phyloP scores from a whole-genome alignment of 2,888 invertebrate species.

The Limnephilus rhombicus region DNA sequence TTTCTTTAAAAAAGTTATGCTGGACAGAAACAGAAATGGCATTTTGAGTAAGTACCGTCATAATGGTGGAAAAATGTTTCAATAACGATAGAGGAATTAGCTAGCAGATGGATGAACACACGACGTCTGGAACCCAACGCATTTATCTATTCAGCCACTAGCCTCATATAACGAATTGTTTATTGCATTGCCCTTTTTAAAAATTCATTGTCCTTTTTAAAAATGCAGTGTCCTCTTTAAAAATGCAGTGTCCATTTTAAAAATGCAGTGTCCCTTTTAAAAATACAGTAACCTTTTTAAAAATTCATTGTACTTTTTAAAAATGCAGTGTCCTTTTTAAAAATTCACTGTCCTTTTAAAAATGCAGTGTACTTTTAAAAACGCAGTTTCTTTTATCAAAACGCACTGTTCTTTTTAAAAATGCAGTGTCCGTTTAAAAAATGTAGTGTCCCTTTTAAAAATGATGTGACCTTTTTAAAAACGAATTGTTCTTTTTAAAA shows the following conservation, averaged over 20 bases:
- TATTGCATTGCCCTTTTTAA: neutral
- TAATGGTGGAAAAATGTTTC: no score
- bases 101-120: no score
- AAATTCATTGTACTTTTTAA: neutral
- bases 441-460: no score
- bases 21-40: no score
- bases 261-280: neutral
- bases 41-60: neutral
- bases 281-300: neutral
- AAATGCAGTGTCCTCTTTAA: neutral
- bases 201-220: neutral
- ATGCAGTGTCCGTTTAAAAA: no score
- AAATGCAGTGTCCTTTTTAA: neutral
- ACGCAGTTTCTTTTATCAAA: neutral
- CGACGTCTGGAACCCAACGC: no score
- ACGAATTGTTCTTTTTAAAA: neutral
- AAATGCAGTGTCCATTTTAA: neutral
- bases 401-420: neutral
- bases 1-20: no score
- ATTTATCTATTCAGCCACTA: no score
- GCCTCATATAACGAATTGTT: neutral
- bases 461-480: no score
- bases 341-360: neutral
- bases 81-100: no score
- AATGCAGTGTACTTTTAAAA: neutral